Evolutionary conservation across 2,797 vertebrate genomes (phyloP).

Genomic region (Gambelia wislizenii): DNA sequence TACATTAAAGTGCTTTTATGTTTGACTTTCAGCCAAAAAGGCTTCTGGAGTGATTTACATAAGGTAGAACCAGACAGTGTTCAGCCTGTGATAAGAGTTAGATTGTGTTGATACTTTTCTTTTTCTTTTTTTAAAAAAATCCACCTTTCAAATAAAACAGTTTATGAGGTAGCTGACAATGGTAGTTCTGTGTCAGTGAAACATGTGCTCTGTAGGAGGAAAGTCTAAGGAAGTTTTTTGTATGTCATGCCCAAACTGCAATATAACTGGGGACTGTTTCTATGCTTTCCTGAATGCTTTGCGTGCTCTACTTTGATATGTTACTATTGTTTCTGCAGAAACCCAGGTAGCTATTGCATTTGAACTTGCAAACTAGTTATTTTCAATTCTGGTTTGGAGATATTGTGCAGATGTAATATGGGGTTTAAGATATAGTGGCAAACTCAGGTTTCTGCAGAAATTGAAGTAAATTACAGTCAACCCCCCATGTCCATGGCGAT

Average conservation of each 20-base stretch:
- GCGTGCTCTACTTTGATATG: not conserved
- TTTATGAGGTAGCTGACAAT: not conserved
- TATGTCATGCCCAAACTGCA: no score
- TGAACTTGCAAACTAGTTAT: not conserved
- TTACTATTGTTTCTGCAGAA: not conserved
- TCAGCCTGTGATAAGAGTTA: not conserved
- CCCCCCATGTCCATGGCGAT: no score
- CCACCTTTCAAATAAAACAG: not conserved
- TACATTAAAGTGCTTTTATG: not conserved
- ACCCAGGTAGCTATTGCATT: not conserved
- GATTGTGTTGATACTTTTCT: no score
- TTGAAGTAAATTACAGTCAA: not conserved
- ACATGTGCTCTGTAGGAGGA: not conserved
- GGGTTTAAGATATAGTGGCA: not conserved
- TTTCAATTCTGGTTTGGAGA: not conserved
- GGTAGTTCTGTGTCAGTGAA: not conserved
- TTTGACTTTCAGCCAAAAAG: not conserved
- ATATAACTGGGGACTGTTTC: not conserved
- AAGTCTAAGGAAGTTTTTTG: no score
- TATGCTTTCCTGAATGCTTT: not conserved
- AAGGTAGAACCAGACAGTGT: slow-evolving; percentile 71
- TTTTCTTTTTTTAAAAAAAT: no score
- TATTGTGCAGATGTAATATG: not conserved
- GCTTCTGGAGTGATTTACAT: not conserved
- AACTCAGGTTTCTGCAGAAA: not conserved